phyloP scores from a whole-genome alignment of 2,888 invertebrate genomes.

The Tiphia femorata region DNA sequence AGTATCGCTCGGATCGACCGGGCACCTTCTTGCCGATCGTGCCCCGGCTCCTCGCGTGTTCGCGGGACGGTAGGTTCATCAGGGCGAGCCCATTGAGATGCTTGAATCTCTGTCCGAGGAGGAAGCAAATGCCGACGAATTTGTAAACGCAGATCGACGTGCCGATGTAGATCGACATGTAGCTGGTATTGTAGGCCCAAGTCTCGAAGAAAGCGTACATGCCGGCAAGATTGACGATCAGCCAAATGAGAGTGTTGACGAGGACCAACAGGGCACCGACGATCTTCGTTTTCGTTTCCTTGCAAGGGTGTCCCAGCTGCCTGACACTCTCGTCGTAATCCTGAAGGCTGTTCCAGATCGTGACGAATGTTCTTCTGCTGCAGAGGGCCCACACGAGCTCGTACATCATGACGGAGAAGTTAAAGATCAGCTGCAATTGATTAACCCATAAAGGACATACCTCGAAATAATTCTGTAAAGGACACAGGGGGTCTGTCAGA shows the following conservation, averaged over 20 bases:
- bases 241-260: slow-evolving; percentile 41
- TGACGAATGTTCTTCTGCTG: slow-evolving; percentile 40
- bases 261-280: slow-evolving; percentile 41
- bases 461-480: no score
- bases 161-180: slow-evolving; percentile 54
- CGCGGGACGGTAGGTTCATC: no score
- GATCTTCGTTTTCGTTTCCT: slow-evolving; percentile 34
- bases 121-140: slow-evolving; percentile 48
- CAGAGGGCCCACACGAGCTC: slow-evolving; percentile 38
- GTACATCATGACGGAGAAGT: slow-evolving; percentile 44
- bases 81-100: slow-evolving; percentile 54
- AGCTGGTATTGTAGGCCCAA: slow-evolving; percentile 50
- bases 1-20: no score
- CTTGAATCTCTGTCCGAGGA: slow-evolving; percentile 58
- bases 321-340: slow-evolving; percentile 53
- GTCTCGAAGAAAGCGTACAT: slow-evolving; percentile 53
- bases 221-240: slow-evolving; percentile 47
- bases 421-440: slow-evolving; percentile 33
- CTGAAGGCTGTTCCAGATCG: slow-evolving; percentile 56
- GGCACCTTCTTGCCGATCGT: no score
- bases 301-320: slow-evolving; percentile 47
- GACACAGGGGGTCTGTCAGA: no score
- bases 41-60: no score
- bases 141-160: slow-evolving; percentile 49
- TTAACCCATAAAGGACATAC: no score